Evolutionary conservation across 2,113 vertebrate genomes (phyloP).

Genomic region (Amphiprion ocellaris): DNA sequence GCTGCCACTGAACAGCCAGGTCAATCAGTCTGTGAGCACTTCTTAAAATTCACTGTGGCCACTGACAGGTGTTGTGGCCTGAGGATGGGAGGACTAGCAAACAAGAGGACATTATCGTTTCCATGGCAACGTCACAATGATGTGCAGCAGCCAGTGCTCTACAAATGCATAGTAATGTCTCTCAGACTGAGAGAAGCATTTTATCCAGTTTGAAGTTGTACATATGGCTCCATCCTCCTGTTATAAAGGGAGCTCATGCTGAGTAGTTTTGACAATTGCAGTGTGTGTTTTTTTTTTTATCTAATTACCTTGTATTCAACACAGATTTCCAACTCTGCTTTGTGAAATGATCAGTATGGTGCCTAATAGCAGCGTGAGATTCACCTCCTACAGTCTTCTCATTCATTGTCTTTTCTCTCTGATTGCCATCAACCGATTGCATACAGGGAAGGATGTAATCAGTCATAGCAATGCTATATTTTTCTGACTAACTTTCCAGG

Average conservation of each 20-base stretch:
- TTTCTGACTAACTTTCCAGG: slow-evolving; percentile 43
- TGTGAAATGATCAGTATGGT: slow-evolving; percentile 45
- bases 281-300: slow-evolving; percentile 47
- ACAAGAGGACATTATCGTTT: slow-evolving; percentile 61
- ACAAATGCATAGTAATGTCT: slow-evolving; percentile 62
- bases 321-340: slow-evolving; percentile 65
- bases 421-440: slow-evolving; percentile 50
- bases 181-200: slow-evolving; percentile 36
- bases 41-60: slow-evolving; percentile 59
- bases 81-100: slow-evolving; percentile 41
- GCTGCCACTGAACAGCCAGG: not conserved
- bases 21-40: slow-evolving; percentile 14
- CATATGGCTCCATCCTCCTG: slow-evolving; percentile 46
- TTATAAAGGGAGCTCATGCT: slow-evolving; percentile 46
- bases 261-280: slow-evolving; percentile 48
- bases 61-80: slow-evolving; percentile 52
- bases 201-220: slow-evolving; percentile 34
- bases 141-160: slow-evolving; percentile 41
- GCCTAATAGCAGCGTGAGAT: slow-evolving; percentile 56
- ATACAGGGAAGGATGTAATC: slow-evolving; percentile 49
- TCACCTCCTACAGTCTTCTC: slow-evolving; percentile 48
- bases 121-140: slow-evolving; percentile 72
- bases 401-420: slow-evolving; percentile 59
- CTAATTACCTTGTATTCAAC: slow-evolving; percentile 65
- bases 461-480: slow-evolving; percentile 40